These are phyloP conservation scores for Platichthys stellatus DNA, from an alignment of 2,113 vertebrate genomes.

Conservation along the genomic window DNA sequence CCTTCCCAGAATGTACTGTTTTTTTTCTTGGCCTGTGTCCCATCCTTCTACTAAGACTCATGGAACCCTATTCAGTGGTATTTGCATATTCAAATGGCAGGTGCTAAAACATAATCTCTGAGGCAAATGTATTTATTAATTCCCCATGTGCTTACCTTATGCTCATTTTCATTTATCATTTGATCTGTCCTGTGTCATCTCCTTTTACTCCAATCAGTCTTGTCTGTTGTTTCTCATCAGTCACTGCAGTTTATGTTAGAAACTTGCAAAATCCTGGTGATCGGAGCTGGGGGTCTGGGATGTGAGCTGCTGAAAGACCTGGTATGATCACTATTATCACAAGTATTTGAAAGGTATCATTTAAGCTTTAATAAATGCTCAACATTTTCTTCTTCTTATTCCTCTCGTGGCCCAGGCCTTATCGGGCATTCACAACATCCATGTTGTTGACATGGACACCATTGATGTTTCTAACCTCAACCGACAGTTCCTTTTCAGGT, in stretches of 20 bases:
- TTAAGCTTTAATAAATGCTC: background rate
- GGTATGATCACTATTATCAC: conserved; percentile 79
- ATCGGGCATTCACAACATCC: conserved; percentile 91
- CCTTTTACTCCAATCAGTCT: background rate
- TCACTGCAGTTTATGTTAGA: conserved; percentile 92
- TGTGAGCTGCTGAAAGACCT: conserved; percentile 97
- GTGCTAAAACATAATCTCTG: too few species aligned
- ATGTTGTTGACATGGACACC: conserved; percentile 96
- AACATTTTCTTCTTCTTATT: conserved; percentile 1
- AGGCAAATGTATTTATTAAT: too few species aligned
- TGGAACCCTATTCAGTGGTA: too few species aligned
- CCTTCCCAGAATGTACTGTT: too few species aligned
- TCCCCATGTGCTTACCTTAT: background rate
- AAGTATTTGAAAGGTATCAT: background rate
- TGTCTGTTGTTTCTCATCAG: conserved; percentile 66
- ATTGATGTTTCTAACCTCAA: conserved; percentile 95
- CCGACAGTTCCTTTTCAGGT: conserved; percentile 95
- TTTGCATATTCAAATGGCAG: too few species aligned
- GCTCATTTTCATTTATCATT: too few species aligned
- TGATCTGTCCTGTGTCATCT: background rate
- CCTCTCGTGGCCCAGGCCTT: conserved; percentile 82
- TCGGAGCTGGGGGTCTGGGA: conserved; percentile 96
- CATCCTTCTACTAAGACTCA: too few species aligned
- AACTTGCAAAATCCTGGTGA: conserved; percentile 94
- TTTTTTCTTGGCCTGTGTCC: too few species aligned